phyloP scores from a whole-genome alignment of 2,113 vertebrate genomes.

The Origma solitaria region DNA sequence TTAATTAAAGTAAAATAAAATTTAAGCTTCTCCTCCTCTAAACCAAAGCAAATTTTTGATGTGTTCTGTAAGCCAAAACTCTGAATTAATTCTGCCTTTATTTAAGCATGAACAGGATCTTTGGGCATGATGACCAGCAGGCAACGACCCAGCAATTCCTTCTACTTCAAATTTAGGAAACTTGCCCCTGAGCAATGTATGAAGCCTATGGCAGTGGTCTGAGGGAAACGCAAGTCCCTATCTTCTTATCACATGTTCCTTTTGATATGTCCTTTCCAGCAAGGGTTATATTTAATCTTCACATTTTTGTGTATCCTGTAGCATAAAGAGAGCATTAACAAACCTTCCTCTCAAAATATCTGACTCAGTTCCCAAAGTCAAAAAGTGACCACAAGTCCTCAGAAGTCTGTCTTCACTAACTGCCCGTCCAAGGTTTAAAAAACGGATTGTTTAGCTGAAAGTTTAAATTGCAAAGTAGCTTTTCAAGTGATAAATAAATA shows the following conservation, averaged over 20 bases:
- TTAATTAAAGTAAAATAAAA: not conserved
- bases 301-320: fast-evolving
- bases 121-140: not conserved
- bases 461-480: not conserved
- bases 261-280: not conserved
- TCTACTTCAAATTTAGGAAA: not conserved
- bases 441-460: not conserved
- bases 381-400: not conserved
- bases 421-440: not conserved
- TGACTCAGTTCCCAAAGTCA: not conserved
- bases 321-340: not conserved
- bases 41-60: not conserved
- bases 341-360: not conserved
- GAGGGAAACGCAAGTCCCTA: not conserved
- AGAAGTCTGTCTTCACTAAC: not conserved
- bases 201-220: not conserved
- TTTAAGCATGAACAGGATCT: fast-evolving
- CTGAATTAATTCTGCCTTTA: not conserved
- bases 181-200: fast-evolving
- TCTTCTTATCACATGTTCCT: not conserved
- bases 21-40: not conserved
- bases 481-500: not conserved
- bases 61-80: not conserved
- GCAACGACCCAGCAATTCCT: not conserved
- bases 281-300: not conserved